Evolutionary conservation across 2,888 invertebrate genomes (phyloP).

Genomic region (Plebejus anna): DNA sequence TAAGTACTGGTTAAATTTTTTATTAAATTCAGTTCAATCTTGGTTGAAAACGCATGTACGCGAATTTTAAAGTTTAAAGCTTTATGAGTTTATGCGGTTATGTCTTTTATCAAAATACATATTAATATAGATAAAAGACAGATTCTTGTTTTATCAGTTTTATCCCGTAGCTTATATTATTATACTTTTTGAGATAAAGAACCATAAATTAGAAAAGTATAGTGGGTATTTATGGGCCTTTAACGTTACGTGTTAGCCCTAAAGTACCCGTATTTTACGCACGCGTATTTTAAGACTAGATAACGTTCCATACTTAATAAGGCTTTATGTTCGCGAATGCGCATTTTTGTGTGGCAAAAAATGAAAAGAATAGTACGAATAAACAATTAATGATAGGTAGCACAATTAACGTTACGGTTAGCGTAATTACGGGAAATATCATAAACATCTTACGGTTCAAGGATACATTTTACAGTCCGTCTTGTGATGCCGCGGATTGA

Average conservation of each 20-base stretch:
- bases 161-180: not conserved
- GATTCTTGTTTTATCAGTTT: no score
- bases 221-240: not conserved
- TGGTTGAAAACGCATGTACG: no score
- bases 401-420: constrained; percentile 62
- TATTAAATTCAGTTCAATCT: no score
- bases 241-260: not conserved
- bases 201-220: constrained; percentile 10
- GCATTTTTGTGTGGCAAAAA: constrained; percentile 23
- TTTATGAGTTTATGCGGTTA: no score
- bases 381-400: constrained; percentile 50
- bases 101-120: no score
- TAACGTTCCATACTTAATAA: constrained; percentile 18
- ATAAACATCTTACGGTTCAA: constrained; percentile 57
- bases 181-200: not conserved
- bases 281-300: constrained; percentile 15
- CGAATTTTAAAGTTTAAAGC: no score
- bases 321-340: not conserved
- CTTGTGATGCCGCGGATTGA: constrained; percentile 50
- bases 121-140: no score
- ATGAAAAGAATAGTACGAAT: constrained; percentile 31
- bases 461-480: constrained; percentile 56
- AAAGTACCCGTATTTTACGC: not conserved
- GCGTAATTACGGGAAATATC: constrained; percentile 71
- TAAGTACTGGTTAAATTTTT: no score